A percentile compares a stretch with the other conserved stretches of the same genome.
These are phyloP conservation scores for Hypomecis punctinalis DNA, from an alignment of 2,888 invertebrate genomes.

Conservation along the genomic window DNA sequence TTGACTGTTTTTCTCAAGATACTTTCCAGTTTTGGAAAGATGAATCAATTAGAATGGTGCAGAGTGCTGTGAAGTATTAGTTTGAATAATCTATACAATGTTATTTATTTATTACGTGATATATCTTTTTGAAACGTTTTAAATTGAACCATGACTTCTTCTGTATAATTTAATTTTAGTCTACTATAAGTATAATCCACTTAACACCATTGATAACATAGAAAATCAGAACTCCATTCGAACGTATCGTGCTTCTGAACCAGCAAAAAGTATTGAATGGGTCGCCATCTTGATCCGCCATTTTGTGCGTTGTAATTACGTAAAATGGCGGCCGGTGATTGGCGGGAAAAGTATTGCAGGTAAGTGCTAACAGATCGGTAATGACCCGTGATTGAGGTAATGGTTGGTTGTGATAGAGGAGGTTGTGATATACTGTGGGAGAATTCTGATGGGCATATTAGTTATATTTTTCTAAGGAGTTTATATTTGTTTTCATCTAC, in stretches of 20 bases:
- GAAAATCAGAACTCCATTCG: conserved; percentile 41
- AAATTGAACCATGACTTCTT: no score
- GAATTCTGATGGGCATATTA: background rate
- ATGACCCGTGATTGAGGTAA: conserved; percentile 75
- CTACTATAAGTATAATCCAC: background rate
- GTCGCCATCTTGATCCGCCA: conserved; percentile 70
- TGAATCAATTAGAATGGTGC: no score
- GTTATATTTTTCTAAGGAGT: background rate
- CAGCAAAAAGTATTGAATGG: conserved; percentile 63
- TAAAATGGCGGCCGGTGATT: conserved; percentile 73
- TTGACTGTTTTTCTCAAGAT: no score
- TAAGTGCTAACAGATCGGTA: conserved; percentile 78
- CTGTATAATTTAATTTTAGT: background rate
- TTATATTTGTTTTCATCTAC: background rate
- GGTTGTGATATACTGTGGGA: conserved; percentile 35
- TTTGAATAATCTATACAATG: no score
- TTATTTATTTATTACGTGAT: no score
- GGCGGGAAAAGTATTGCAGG: conserved; percentile 59
- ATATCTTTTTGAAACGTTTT: no score
- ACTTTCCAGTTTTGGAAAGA: no score
- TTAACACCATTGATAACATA: conserved; percentile 36
- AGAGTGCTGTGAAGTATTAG: no score
- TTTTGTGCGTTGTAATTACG: conserved; percentile 68
- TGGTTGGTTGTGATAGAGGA: conserved; percentile 51
- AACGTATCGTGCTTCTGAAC: conserved; percentile 46